Conservation (phyloP, 2,888 invertebrate species). For the Carpatolechia fugitivella region DNA sequence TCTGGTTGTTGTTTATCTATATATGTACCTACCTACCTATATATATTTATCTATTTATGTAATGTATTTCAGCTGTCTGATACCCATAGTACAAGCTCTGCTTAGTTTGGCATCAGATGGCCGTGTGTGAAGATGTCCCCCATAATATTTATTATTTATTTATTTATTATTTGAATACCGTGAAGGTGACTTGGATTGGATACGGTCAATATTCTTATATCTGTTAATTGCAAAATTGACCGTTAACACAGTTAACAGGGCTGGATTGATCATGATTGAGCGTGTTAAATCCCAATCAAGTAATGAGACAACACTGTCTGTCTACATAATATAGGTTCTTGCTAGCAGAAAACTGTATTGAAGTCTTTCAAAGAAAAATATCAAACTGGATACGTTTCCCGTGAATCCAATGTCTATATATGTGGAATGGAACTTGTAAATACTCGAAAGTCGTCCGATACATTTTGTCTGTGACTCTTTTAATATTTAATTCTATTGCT, state of each 20-base stretch:
- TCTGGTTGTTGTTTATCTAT: too few relatives aligned
- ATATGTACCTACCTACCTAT: too few relatives aligned
- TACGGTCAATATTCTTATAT: background rate
- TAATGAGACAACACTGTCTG: background rate
- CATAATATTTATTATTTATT: too few relatives aligned
- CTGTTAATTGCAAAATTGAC: background rate
- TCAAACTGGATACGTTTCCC: background rate
- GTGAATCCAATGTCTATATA: background rate
- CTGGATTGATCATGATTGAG: conserved; percentile 1
- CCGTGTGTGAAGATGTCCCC: too few relatives aligned
- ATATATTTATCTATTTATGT: too few relatives aligned
- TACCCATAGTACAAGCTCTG: too few relatives aligned
- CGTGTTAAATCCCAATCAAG: background rate
- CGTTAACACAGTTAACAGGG: background rate
- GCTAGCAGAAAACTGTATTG: too few relatives aligned
- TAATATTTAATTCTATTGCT: background rate
- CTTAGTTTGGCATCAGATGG: too few relatives aligned
- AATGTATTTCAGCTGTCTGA: too few relatives aligned
- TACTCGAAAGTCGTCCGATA: background rate
- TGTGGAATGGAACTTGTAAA: background rate
- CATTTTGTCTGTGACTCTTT: background rate
- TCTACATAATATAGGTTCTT: background rate
- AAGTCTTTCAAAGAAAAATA: background rate
- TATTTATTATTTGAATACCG: background rate
- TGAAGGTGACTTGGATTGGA: background rate